Evolutionary conservation across 2,888 invertebrate genomes (phyloP).

Genomic region (Anaspis maculata): DNA sequence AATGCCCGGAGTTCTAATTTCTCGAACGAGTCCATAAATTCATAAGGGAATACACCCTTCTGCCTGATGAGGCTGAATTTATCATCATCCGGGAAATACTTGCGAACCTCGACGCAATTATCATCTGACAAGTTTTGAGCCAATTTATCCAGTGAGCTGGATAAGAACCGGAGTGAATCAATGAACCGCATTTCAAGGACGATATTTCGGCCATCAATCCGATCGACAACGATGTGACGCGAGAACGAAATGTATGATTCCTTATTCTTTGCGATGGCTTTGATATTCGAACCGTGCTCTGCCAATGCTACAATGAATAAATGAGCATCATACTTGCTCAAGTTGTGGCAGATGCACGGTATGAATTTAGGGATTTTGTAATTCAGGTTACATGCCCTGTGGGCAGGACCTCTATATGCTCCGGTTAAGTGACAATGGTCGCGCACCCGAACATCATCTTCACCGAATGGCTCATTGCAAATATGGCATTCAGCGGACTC

Average conservation of each 20-base stretch:
- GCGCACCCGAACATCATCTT: not conserved
- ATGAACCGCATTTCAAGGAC: no score
- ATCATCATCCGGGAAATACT: constrained; percentile 3
- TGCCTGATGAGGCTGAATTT: constrained; percentile 14
- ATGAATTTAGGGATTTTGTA: constrained; percentile 1
- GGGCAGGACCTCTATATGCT: constrained; percentile 2
- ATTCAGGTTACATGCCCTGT: not conserved
- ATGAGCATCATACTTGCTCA: constrained; percentile 3
- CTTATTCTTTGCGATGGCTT: not conserved
- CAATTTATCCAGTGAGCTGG: constrained; percentile 1
- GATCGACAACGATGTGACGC: not conserved
- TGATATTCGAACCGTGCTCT: not conserved
- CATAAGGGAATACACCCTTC: constrained; percentile 31
- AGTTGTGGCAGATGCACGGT: constrained; percentile 2
- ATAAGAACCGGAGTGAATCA: constrained; percentile 1
- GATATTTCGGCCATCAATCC: not conserved
- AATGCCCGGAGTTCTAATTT: constrained; percentile 15
- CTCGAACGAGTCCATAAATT: constrained; percentile 17
- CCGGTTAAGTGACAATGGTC: constrained; percentile 5
- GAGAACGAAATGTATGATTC: constrained; percentile 1
- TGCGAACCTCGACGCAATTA: not conserved
- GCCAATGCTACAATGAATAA: not conserved
- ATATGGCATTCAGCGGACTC: constrained; percentile 1
- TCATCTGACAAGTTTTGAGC: not conserved
- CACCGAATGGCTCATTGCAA: constrained; percentile 2